phyloP scores from a whole-genome alignment of 92 coral and sea anemone species.

The Porites rus region DNA sequence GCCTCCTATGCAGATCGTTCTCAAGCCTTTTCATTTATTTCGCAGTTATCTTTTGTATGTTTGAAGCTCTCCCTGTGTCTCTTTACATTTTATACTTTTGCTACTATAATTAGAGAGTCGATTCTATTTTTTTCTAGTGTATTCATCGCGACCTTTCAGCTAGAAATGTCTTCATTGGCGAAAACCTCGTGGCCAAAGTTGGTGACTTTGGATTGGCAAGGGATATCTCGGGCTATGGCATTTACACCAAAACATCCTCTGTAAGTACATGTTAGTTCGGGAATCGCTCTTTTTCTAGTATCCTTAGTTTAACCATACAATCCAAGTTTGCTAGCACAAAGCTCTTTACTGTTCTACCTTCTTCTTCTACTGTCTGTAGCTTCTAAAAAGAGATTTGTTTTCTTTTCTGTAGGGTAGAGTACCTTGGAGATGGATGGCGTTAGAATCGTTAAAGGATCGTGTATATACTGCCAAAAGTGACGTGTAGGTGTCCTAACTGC shows the following conservation, averaged over 20 bases:
- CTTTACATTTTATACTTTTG: background rate
- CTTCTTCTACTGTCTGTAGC: no score
- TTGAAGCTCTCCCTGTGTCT: background rate
- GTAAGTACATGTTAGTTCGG: slow-evolving; percentile 8
- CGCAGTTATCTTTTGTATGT: background rate
- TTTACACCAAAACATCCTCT: slow-evolving; percentile 26
- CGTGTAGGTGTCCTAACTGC: slow-evolving; percentile 26
- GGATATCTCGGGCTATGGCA: slow-evolving; percentile 14
- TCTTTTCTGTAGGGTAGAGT: slow-evolving; percentile 18
- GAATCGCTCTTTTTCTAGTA: no score
- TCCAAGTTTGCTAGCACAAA: no score
- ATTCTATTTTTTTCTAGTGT: slow-evolving; percentile 15
- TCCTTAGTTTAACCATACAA: no score
- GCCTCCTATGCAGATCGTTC: no score
- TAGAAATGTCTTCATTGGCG: slow-evolving; percentile 40
- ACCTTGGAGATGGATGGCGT: slow-evolving; percentile 38
- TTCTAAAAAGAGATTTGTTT: no score
- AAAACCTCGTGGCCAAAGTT: slow-evolving; percentile 23
- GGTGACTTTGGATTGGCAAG: slow-evolving; percentile 53
- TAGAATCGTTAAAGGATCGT: slow-evolving; percentile 13
- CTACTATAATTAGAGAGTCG: background rate
- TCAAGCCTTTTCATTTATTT: no score
- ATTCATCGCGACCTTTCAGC: slow-evolving; percentile 54
- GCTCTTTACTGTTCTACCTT: no score
- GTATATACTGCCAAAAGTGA: slow-evolving; percentile 19